A percentile compares a stretch with the other conserved stretches of the same genome.
Conservation (phyloP, 2,113 vertebrate species). For the Marcusenius ussheri region DNA sequence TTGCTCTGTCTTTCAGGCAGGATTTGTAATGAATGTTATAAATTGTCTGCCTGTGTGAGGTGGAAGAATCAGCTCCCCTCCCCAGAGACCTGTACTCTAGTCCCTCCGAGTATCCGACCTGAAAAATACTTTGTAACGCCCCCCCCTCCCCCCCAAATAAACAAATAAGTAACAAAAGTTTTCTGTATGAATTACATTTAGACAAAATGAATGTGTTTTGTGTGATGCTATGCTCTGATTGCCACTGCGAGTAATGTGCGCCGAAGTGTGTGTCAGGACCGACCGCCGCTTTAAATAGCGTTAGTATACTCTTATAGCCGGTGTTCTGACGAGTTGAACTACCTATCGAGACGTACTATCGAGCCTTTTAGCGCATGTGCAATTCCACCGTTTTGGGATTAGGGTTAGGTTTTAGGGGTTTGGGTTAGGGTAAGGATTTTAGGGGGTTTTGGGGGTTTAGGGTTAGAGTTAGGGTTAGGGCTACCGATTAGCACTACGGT, state of each 20-base stretch:
- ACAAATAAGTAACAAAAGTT: neutral
- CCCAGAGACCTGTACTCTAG: neutral
- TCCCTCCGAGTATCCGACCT: neutral
- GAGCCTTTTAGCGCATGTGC: too few species aligned
- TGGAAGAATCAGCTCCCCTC: neutral
- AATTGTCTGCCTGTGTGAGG: neutral
- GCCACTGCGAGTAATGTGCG: neutral
- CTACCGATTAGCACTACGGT: too few species aligned
- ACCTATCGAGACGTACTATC: too few species aligned
- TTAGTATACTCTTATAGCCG: neutral
- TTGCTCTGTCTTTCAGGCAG: neutral
- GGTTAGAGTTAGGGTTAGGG: too few species aligned
- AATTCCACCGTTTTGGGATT: too few species aligned
- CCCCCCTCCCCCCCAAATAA: too few species aligned
- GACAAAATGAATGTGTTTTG: neutral
- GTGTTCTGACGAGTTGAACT: too few species aligned
- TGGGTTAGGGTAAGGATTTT: too few species aligned
- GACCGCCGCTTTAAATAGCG: neutral
- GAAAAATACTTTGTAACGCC: neutral
- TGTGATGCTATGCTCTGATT: neutral
- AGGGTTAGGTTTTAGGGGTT: too few species aligned
- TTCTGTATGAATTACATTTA: neutral
- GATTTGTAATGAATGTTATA: neutral
- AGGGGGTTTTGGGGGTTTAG: too few species aligned
- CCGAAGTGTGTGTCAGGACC: neutral